These are phyloP conservation scores for Pseudomugil gertrudae DNA, from an alignment of 2,797 vertebrate species.

Conservation along the genomic window DNA sequence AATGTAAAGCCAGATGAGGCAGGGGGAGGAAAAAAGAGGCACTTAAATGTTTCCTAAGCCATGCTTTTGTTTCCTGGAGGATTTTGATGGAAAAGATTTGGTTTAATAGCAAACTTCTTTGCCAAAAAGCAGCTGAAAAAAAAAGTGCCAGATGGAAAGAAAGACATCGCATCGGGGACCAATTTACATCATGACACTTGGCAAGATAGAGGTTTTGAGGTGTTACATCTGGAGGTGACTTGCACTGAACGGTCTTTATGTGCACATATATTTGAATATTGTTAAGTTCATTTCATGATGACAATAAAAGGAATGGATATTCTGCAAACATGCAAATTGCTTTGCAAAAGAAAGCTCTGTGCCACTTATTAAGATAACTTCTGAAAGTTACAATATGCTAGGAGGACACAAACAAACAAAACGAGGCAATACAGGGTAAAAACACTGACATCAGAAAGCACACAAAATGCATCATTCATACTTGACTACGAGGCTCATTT, in stretches of 20 bases:
- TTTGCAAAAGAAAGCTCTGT: slow-evolving; percentile 2
- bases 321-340: slow-evolving; percentile 45
- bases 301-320: slow-evolving; percentile 43
- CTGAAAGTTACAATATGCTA: slow-evolving; percentile 23
- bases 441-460: slow-evolving; percentile 29
- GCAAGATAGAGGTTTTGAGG: slow-evolving; percentile 67
- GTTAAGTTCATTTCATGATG: slow-evolving; percentile 51
- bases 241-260: slow-evolving; percentile 52
- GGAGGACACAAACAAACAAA: not conserved
- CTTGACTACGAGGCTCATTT: slow-evolving; percentile 27
- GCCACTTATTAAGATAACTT: slow-evolving; percentile 31
- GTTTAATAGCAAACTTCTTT: slow-evolving; percentile 18
- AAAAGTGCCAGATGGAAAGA: slow-evolving; percentile 50
- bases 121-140: slow-evolving; percentile 51
- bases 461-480: slow-evolving; percentile 20
- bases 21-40: slow-evolving; percentile 11
- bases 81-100: slow-evolving; percentile 30
- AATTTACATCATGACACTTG: slow-evolving; percentile 72
- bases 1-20: slow-evolving; percentile 6
- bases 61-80: slow-evolving; percentile 21
- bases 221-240: slow-evolving; percentile 72
- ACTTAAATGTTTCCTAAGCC: slow-evolving; percentile 15
- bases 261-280: slow-evolving; percentile 72
- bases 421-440: slow-evolving; percentile 12
- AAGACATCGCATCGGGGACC: slow-evolving; percentile 66